These are phyloP conservation scores for Tetraodon nigroviridis DNA, from an alignment of 2,113 vertebrate genomes.

Conservation along the genomic window DNA sequence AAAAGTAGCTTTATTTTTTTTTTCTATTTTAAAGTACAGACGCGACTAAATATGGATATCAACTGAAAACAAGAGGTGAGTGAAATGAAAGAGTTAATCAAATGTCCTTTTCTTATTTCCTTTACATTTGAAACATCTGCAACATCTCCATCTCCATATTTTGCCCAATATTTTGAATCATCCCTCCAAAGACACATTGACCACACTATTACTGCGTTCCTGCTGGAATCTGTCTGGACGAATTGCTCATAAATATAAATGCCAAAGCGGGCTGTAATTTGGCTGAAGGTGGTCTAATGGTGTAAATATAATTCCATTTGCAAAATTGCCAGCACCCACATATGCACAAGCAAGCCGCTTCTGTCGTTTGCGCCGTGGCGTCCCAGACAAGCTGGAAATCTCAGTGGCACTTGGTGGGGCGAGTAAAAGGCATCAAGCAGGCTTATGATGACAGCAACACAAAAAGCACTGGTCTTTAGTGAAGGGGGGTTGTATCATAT, in stretches of 20 bases:
- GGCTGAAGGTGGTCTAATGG: background rate
- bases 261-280: background rate
- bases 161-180: slow-evolving; percentile 19
- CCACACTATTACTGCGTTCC: slow-evolving; percentile 37
- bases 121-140: background rate
- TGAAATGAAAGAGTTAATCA: too few relatives aligned
- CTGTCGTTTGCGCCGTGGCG: slow-evolving; percentile 10
- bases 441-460: slow-evolving; percentile 55
- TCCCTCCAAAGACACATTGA: slow-evolving; percentile 50
- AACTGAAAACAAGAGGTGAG: too few relatives aligned
- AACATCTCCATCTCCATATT: background rate
- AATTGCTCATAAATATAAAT: slow-evolving; percentile 6
- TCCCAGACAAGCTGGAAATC: slow-evolving; percentile 16
- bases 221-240: slow-evolving; percentile 32
- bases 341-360: background rate
- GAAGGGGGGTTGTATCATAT: slow-evolving; percentile 49
- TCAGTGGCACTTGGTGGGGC: slow-evolving; percentile 12
- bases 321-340: slow-evolving; percentile 4
- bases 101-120: background rate
- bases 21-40: too few relatives aligned
- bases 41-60: too few relatives aligned
- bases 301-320: background rate
- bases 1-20: too few relatives aligned
- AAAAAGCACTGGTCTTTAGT: slow-evolving; percentile 55
- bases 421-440: slow-evolving; percentile 32